A percentile compares a stretch with the other conserved stretches of the same genome.
Conservation (phyloP, 2,113 vertebrate genomes). For the Labeo rohita region DNA sequence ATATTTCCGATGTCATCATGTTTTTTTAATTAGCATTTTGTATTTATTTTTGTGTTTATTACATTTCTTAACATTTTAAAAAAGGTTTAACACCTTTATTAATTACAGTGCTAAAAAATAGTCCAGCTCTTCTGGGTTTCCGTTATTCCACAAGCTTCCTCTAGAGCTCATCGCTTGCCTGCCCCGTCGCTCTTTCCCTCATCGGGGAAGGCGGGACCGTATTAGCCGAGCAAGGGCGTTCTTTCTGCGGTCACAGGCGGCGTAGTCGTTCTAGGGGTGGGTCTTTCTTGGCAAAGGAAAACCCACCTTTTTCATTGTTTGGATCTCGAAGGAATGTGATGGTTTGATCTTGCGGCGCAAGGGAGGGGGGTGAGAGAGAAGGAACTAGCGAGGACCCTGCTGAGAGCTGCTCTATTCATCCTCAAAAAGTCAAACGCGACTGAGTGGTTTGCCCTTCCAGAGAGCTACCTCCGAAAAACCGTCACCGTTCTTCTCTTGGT, state of each 20-base stretch:
- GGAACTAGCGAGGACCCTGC: conserved; percentile 48
- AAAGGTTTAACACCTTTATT: neutral
- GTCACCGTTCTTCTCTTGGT: conserved; percentile 43
- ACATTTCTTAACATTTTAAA: neutral
- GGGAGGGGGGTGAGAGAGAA: conserved; percentile 67
- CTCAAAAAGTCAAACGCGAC: conserved; percentile 46
- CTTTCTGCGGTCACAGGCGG: conserved; percentile 73
- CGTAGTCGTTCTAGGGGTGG: conserved; percentile 76
- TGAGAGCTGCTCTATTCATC: conserved; percentile 27
- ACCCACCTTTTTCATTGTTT: conserved; percentile 82
- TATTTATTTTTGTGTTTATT: neutral
- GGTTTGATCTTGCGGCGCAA: conserved; percentile 73
- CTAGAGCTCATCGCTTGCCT: conserved; percentile 1
- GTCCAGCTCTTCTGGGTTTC: neutral
- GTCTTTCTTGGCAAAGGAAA: conserved; percentile 75
- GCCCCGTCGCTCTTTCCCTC: neutral
- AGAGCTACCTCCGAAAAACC: conserved; percentile 55
- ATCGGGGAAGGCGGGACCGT: conserved; percentile 71
- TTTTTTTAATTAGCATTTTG: too few species aligned
- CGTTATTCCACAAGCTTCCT: conserved; percentile 32
- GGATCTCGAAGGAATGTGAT: conserved; percentile 79
- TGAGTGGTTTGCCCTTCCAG: conserved; percentile 55
- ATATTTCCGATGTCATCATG: too few species aligned
- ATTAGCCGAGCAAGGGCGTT: conserved; percentile 77
- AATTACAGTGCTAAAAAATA: neutral